phyloP scores from a whole-genome alignment of 2,113 vertebrate genomes.

The Platycercus adscitus region DNA sequence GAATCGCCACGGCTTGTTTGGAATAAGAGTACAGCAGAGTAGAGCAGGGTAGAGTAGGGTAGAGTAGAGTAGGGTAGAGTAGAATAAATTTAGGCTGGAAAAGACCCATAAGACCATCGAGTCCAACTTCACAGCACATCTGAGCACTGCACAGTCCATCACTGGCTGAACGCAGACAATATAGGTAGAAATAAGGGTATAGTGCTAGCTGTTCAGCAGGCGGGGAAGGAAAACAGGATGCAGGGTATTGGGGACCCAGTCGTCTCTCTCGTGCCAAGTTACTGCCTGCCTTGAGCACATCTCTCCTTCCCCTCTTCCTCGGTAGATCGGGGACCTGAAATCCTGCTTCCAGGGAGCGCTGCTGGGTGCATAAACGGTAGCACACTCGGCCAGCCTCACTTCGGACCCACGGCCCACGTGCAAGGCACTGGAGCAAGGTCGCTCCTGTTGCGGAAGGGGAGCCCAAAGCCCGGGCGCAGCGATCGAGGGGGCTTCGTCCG shows the following conservation, averaged over 20 bases:
- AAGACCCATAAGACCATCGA: fast-evolving
- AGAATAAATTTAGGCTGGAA: background rate
- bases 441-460: fast-evolving
- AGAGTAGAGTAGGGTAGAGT: no score
- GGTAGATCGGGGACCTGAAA: fast-evolving
- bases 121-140: background rate
- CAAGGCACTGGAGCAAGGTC: fast-evolving
- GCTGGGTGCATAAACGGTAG: fast-evolving
- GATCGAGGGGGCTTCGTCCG: no score
- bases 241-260: fast-evolving
- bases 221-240: background rate
- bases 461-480: fast-evolving
- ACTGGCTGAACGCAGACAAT: fast-evolving
- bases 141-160: background rate
- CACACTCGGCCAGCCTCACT: fast-evolving
- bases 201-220: background rate
- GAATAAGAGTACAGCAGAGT: background rate
- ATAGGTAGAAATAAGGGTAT: fast-evolving
- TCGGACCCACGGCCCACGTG: fast-evolving
- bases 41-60: no score
- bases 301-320: background rate
- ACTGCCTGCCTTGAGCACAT: fast-evolving
- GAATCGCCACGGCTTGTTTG: background rate
- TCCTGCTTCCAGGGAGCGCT: fast-evolving
- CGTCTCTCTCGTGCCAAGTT: fast-evolving